Percentiles rank a stretch among this genome's conserved stretches.
These are phyloP conservation scores for Danionella cerebrum DNA, from an alignment of 2,113 vertebrate genomes.

Conservation along the genomic window DNA sequence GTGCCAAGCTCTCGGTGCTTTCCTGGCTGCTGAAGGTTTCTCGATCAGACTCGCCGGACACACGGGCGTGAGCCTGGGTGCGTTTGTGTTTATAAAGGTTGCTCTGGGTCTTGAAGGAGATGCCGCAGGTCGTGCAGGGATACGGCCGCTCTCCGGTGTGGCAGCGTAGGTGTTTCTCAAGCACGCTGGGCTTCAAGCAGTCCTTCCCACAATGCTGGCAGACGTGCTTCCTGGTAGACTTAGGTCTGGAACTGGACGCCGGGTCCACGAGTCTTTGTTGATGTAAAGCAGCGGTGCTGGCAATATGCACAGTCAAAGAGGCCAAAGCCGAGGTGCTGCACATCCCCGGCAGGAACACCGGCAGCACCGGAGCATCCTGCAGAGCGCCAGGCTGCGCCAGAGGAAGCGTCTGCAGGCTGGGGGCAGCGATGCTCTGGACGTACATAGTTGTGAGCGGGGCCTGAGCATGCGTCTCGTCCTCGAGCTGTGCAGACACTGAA, in stretches of 20 bases:
- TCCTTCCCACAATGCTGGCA: constrained; percentile 89
- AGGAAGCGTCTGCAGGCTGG: constrained; percentile 62
- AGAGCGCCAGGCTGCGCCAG: constrained; percentile 48
- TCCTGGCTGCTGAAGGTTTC: constrained; percentile 52
- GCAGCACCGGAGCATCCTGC: constrained; percentile 47
- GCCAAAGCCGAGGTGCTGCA: constrained; percentile 62
- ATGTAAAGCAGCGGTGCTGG: constrained; percentile 67
- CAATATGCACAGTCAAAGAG: constrained; percentile 73
- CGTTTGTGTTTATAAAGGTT: constrained; percentile 93
- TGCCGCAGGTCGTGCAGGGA: constrained; percentile 80
- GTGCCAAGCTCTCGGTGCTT: constrained; percentile 52
- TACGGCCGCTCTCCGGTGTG: constrained; percentile 94
- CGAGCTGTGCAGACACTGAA: constrained; percentile 49
- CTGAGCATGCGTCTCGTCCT: constrained; percentile 57
- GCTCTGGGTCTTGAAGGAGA: constrained; percentile 97
- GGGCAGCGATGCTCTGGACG: constrained; percentile 66
- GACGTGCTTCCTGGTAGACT: constrained; percentile 75
- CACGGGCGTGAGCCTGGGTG: constrained; percentile 83
- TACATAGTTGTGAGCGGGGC: constrained; percentile 67
- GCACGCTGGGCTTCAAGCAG: constrained; percentile 91
- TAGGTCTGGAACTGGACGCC: constrained; percentile 53
- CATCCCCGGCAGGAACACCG: constrained; percentile 53
- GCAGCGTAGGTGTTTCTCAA: constrained; percentile 93
- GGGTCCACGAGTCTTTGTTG: constrained; percentile 44
- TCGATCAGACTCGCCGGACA: constrained; percentile 67